phyloP scores from a whole-genome alignment of 2,888 invertebrate species.

The Aleiodes alternator region DNA sequence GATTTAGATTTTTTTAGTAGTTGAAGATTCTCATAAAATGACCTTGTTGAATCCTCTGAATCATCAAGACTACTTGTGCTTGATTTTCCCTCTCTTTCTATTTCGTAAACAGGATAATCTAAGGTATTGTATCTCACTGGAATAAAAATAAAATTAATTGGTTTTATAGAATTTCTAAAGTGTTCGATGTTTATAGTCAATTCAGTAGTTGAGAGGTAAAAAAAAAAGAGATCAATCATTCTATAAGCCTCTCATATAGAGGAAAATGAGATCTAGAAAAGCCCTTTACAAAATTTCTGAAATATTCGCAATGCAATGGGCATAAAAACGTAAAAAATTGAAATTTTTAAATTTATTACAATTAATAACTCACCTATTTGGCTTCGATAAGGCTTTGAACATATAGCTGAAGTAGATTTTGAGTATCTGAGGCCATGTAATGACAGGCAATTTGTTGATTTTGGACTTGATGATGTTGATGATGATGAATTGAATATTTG shows the following conservation, averaged over 20 bases:
- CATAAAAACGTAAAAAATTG: too few relatives aligned
- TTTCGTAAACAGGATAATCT: constrained; percentile 60
- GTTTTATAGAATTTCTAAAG: not conserved
- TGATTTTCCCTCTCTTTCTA: constrained; percentile 52
- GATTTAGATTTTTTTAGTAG: constrained; percentile 59
- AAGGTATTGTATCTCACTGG: constrained; percentile 59
- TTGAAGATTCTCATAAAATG: constrained; percentile 61
- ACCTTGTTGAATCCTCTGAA: constrained; percentile 57
- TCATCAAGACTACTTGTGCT: constrained; percentile 59
- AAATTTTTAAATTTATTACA: not conserved
- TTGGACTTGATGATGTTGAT: constrained; percentile 50
- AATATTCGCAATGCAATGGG: too few relatives aligned
- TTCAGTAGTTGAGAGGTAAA: too few relatives aligned
- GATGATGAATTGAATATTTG: constrained; percentile 61
- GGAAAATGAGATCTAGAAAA: too few relatives aligned
- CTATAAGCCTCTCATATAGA: too few relatives aligned
- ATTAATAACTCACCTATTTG: constrained; percentile 55
- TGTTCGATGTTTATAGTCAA: too few relatives aligned
- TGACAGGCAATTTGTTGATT: constrained; percentile 36
- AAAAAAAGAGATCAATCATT: too few relatives aligned
- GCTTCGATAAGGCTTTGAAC: constrained; percentile 56
- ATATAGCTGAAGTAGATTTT: constrained; percentile 67
- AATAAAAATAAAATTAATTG: constrained; percentile 7
- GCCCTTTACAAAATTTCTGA: too few relatives aligned
- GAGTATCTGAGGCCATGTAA: constrained; percentile 63